Conservation (phyloP, 2,888 invertebrate genomes). For the Cheilosia soror region DNA sequence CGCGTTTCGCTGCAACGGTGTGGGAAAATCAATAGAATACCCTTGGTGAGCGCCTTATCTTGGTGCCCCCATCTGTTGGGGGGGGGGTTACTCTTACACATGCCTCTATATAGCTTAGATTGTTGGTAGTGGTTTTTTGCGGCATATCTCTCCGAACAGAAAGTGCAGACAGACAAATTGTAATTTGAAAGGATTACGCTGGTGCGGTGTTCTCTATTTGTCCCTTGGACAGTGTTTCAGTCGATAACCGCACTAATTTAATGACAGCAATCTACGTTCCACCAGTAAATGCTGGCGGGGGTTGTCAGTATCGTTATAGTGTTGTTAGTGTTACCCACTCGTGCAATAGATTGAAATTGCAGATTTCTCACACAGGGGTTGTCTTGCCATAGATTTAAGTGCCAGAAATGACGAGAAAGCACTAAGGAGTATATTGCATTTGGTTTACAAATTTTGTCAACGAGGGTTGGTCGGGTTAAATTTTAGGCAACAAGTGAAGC, state of each 20-base stretch:
- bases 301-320: neutral
- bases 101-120: neutral
- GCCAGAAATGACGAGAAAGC: constrained; percentile 27
- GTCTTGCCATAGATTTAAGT: constrained; percentile 37
- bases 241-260: constrained; percentile 72
- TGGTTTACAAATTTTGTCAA: constrained; percentile 69
- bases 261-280: constrained; percentile 57
- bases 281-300: constrained; percentile 18
- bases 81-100: neutral
- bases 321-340: neutral
- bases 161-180: constrained; percentile 71
- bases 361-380: constrained; percentile 35
- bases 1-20: constrained; percentile 15
- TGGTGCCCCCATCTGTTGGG: constrained; percentile 58
- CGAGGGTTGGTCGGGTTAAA: constrained; percentile 1
- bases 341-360: constrained; percentile 50
- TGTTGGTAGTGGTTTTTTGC: constrained; percentile 43
- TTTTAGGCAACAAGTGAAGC: constrained; percentile 54
- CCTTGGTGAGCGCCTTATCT: constrained; percentile 57
- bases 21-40: constrained; percentile 66
- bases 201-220: constrained; percentile 39
- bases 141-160: constrained; percentile 30
- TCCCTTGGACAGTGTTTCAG: constrained; percentile 59
- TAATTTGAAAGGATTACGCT: constrained; percentile 68
- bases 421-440: constrained; percentile 68